Percentiles rank a stretch among this genome's conserved stretches.
phyloP scores from a whole-genome alignment of 1,140 invertebrate species.

The Cydia pomonella region DNA sequence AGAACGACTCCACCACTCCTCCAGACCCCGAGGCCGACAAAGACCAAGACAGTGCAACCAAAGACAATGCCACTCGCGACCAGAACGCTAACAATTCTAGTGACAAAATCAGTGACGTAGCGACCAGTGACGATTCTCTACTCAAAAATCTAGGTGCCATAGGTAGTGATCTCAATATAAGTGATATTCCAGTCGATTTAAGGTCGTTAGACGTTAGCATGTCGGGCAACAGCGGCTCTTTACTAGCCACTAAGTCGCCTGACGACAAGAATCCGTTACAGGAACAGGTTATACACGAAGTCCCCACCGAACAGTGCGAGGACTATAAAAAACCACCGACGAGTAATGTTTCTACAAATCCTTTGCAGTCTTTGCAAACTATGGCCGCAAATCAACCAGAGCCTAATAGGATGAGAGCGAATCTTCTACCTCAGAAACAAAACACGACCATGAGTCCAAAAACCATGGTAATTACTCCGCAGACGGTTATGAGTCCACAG shows the following conservation, averaged over 20 bases:
- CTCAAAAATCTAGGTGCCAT: slow-evolving; percentile 79
- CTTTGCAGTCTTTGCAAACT: slow-evolving; percentile 68
- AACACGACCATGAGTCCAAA: slow-evolving; percentile 62
- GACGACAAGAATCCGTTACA: slow-evolving; percentile 68
- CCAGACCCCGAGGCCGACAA: slow-evolving; percentile 54
- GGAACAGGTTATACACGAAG: slow-evolving; percentile 72
- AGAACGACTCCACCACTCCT: slow-evolving; percentile 66
- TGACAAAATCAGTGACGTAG: slow-evolving; percentile 77
- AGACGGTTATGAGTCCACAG: slow-evolving; percentile 74
- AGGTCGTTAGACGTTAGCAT: slow-evolving; percentile 79
- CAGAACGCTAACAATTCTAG: slow-evolving; percentile 68
- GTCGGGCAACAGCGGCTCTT: slow-evolving; percentile 73
- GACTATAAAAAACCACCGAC: slow-evolving; percentile 55
- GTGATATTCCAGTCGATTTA: slow-evolving; percentile 79
- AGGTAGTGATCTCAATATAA: slow-evolving; percentile 80
- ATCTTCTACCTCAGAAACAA: slow-evolving; percentile 65
- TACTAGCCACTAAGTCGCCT: slow-evolving; percentile 63
- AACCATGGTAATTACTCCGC: slow-evolving; percentile 65
- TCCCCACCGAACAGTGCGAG: slow-evolving; percentile 57
- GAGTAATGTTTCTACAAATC: slow-evolving; percentile 53
- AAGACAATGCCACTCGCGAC: slow-evolving; percentile 66
- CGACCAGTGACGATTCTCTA: slow-evolving; percentile 78
- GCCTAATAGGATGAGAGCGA: slow-evolving; percentile 63
- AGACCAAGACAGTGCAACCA: slow-evolving; percentile 64
- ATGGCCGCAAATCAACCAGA: slow-evolving; percentile 70